Base-by-base conservation (phyloP, 2,113 vertebrate genomes). In the Melanerpes aurifrons region DNA sequence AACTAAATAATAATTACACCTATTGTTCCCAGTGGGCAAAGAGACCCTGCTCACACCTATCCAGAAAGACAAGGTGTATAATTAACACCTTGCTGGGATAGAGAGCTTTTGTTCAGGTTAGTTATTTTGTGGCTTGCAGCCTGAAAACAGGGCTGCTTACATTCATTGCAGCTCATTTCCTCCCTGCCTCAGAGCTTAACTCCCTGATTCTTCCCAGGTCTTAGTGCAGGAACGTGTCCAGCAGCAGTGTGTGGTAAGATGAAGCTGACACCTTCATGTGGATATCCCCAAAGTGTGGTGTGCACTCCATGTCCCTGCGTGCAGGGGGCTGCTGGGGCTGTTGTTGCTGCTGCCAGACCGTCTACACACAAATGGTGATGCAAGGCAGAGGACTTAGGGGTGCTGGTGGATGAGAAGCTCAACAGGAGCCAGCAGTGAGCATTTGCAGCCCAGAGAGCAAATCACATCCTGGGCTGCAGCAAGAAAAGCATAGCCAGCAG, bases 21-120 rank as follows among this genome's bases (percentile, higher is more conserved):
- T 86, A 95, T 96, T 95, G 82, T 94, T 96, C 88, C 90, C 87
- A 92, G 62, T 82, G 87, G 89, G 90, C 82, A 95, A 90, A 84
- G 73, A 82, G 85, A 78, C 77, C 78, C 82, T 88, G 89, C 89
- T 87, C 78, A 5, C 59, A 87, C 72, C 25, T 59, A 89, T 28
- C 58, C 48, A 92, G 86, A 89, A 96, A 90, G 76, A 85, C 62
- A 88, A 87, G 76, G 80, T 31, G 48, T 95, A 54, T 96, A 89
- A 94, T 94, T 80, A 95, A 92, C 89, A 93, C 76, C 87, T 70
- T 86, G n/a, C 43, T 88, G 79, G 84, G 75, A 93, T 87, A 94
- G 89, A 91, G 87, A 76, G 85, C 78, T 82, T 97, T 96, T 96
- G 86, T 92, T 94, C 91, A 87, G 63, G 86, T 91, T 91, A 92